Percentiles rank a stretch among this genome's conserved stretches.
Evolutionary conservation across 1,140 invertebrate genomes (phyloP).

Genomic region (Diachasma alloeum): DNA sequence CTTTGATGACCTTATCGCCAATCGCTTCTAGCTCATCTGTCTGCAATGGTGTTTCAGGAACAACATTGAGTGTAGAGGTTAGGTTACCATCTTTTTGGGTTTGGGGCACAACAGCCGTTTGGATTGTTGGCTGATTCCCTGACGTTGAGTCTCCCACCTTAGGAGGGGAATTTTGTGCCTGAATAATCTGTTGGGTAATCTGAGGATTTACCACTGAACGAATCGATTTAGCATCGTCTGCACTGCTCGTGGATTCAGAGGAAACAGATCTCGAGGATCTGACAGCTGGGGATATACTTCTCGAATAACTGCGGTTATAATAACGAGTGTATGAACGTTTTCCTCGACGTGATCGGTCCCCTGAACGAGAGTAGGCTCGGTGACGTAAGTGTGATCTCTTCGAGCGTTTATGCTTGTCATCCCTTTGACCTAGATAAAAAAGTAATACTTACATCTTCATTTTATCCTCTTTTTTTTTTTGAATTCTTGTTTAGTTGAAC

Average conservation of each 20-base stretch:
- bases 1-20: constrained; percentile 21
- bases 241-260: neutral
- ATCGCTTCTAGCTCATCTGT: neutral
- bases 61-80: neutral
- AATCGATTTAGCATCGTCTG: no score
- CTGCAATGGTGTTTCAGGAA: neutral
- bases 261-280: neutral
- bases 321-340: neutral
- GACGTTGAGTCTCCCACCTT: no score
- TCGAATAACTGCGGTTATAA: neutral
- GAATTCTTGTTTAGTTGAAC: neutral
- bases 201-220: no score
- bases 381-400: neutral
- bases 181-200: no score
- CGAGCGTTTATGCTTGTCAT: no score
- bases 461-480: neutral
- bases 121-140: no score
- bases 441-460: no score
- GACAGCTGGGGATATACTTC: no score
- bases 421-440: no score
- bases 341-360: neutral
- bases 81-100: neutral
- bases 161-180: no score
- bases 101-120: neutral
- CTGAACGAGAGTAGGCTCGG: constrained; percentile 1